These are phyloP conservation scores for Neodiprion lecontei DNA, from an alignment of 1,140 invertebrate genomes.

Conservation along the genomic window DNA sequence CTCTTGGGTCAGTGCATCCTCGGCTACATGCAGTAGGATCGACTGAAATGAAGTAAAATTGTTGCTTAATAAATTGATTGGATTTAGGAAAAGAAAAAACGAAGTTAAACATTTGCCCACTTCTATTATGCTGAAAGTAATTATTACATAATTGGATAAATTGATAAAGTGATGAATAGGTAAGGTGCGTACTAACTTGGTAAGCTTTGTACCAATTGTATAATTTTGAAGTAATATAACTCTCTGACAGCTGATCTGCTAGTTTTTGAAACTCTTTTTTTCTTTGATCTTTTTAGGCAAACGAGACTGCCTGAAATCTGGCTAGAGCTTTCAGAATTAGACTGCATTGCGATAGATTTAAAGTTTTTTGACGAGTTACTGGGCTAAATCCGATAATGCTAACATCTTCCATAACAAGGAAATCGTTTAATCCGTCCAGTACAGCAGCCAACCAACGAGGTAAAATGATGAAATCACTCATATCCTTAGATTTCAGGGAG, in stretches of 20 bases:
- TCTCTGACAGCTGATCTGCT: constrained; percentile 55
- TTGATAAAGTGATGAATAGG: too few species aligned
- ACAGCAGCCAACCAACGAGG: constrained; percentile 63
- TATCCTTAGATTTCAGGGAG: constrained; percentile 42
- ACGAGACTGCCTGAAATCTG: constrained; percentile 72
- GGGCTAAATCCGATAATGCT: constrained; percentile 62
- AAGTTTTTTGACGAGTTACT: constrained; percentile 60
- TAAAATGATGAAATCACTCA: constrained; percentile 35
- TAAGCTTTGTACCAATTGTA: constrained; percentile 71
- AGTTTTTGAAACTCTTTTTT: constrained; percentile 64
- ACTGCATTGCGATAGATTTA: constrained; percentile 61
- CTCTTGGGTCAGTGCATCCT: too few species aligned
- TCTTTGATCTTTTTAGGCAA: constrained; percentile 71
- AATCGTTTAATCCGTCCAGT: constrained; percentile 70
- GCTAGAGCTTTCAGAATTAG: constrained; percentile 68
- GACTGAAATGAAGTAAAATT: too few species aligned
- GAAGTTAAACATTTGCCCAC: too few species aligned
- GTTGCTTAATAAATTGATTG: too few species aligned
- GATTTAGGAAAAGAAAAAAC: too few species aligned
- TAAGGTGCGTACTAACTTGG: constrained; percentile 53
- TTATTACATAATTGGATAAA: too few species aligned
- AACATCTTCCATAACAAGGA: constrained; percentile 71
- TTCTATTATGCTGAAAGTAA: too few species aligned
- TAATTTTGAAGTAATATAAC: constrained; percentile 66
- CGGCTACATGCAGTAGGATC: too few species aligned